Evolutionary conservation across 2,888 invertebrate species (phyloP).

Genomic region (Busseola fusca): DNA sequence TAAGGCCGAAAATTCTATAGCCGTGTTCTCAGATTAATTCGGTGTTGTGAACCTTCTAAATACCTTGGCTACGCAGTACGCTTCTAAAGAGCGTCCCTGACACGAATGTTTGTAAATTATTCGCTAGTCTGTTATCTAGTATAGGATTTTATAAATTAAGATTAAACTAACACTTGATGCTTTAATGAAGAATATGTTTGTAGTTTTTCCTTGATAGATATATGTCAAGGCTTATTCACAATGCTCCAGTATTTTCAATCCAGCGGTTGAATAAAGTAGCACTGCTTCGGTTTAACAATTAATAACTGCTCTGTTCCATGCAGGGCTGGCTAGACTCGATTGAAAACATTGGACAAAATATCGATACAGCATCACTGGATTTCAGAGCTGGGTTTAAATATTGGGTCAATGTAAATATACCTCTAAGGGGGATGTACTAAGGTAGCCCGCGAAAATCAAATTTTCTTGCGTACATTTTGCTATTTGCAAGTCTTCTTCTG

Average conservation of each 20-base stretch:
- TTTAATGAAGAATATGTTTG: conserved; percentile 26
- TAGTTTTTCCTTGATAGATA: background rate
- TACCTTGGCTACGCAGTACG: conserved; percentile 10
- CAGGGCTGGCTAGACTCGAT: background rate
- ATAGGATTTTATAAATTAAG: conserved; percentile 39
- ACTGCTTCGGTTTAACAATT: background rate
- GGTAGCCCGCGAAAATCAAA: background rate
- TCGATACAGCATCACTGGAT: background rate
- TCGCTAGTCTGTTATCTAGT: conserved; percentile 47
- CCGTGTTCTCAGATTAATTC: background rate
- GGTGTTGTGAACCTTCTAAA: background rate
- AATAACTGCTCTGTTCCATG: background rate
- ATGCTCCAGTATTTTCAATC: background rate
- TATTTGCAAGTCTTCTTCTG: no score
- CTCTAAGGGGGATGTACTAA: no score
- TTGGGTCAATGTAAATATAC: background rate
- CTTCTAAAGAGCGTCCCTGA: background rate
- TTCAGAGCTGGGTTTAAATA: background rate
- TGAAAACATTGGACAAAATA: background rate
- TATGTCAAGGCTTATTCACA: background rate
- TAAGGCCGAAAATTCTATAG: background rate
- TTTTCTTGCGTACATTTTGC: background rate
- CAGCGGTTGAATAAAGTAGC: background rate
- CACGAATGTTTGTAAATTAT: conserved; percentile 43
- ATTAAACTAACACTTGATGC: conserved; percentile 23